These are phyloP conservation scores for Acanthochromis polyacanthus DNA, from an alignment of 2,113 vertebrate species.

Conservation along the genomic window DNA sequence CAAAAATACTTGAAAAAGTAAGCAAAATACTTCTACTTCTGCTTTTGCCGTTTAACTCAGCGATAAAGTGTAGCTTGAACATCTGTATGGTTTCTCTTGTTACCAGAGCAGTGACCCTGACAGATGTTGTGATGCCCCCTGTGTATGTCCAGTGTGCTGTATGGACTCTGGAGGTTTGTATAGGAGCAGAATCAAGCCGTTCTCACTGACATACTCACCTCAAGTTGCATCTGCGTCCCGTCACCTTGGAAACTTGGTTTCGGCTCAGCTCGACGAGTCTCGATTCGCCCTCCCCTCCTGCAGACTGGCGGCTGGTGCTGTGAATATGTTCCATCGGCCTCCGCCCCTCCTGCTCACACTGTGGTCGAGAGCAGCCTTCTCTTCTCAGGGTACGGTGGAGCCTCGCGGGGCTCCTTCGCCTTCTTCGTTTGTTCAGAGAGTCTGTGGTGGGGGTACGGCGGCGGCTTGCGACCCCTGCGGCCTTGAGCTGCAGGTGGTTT, in stretches of 20 bases:
- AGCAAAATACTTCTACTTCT: slow-evolving; percentile 38
- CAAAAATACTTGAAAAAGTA: too few relatives aligned
- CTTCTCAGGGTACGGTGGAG: slow-evolving; percentile 81
- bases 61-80: slow-evolving; percentile 35
- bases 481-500: slow-evolving; percentile 26
- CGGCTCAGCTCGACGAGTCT: slow-evolving; percentile 70
- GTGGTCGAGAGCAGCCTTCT: slow-evolving; percentile 84
- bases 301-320: slow-evolving; percentile 56
- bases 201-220: slow-evolving; percentile 77
- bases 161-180: slow-evolving; percentile 46
- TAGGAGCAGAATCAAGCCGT: slow-evolving; percentile 49
- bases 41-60: slow-evolving; percentile 52
- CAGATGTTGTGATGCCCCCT: slow-evolving; percentile 72
- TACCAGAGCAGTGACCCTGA: slow-evolving; percentile 57
- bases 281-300: slow-evolving; percentile 59
- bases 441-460: slow-evolving; percentile 79
- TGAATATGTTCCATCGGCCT: slow-evolving; percentile 58
- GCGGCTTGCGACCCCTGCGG: slow-evolving; percentile 78
- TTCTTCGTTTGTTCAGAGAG: slow-evolving; percentile 59
- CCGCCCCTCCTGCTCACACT: slow-evolving; percentile 78
- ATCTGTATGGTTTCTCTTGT: slow-evolving; percentile 72
- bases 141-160: slow-evolving; percentile 32
- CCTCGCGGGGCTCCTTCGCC: slow-evolving; percentile 73
- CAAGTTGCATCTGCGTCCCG: slow-evolving; percentile 46
- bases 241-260: slow-evolving; percentile 79